Conservation (phyloP, 2,797 vertebrate genomes). For the Podargus strigoides region DNA sequence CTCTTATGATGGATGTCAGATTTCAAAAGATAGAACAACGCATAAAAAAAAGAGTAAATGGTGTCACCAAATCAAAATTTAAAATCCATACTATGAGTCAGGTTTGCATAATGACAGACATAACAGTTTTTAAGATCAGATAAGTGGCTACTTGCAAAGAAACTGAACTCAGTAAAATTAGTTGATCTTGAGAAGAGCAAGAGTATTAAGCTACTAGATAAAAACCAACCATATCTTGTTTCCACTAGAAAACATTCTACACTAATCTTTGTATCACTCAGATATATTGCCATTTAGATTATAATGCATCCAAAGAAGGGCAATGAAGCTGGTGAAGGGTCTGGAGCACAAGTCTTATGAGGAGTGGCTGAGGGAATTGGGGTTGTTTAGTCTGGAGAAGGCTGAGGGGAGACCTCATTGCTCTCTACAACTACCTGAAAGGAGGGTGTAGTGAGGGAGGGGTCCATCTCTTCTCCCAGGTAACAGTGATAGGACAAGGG, state of each 20-base stretch:
- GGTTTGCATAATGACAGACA: neutral
- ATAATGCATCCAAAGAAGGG: neutral
- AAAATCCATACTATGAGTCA: neutral
- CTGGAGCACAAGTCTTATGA: neutral
- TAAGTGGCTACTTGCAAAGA: neutral
- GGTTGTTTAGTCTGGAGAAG: neutral
- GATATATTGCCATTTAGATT: neutral
- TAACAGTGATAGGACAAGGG: neutral
- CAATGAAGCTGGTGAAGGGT: neutral
- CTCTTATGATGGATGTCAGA: neutral
- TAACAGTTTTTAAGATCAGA: neutral
- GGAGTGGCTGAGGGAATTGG: neutral
- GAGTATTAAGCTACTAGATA: neutral
- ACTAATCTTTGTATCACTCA: neutral
- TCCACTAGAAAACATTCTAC: neutral
- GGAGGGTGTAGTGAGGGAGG: no score
- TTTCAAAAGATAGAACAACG: neutral
- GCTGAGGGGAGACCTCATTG: fast-evolving
- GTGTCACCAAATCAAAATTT: neutral
- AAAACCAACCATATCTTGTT: neutral
- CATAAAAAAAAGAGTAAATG: neutral
- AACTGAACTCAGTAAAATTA: neutral
- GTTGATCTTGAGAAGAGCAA: neutral
- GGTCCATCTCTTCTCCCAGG: no score
- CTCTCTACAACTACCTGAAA: neutral